Conservation (phyloP, 2,888 invertebrate genomes). For the Adineta ricciae region DNA sequence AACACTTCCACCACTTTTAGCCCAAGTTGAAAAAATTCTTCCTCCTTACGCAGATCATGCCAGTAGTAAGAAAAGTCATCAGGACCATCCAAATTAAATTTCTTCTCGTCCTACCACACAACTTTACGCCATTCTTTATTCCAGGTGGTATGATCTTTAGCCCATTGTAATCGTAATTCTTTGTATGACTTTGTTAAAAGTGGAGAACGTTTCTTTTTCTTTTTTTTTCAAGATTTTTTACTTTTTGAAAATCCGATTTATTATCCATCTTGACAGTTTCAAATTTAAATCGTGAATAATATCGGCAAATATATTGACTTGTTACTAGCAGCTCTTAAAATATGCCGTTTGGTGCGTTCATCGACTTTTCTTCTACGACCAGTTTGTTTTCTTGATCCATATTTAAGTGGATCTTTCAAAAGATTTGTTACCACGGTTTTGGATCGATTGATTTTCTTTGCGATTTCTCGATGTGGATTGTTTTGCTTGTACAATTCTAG, state of each 20-base stretch:
- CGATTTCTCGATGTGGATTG: not conserved
- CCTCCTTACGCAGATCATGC: too few relatives aligned
- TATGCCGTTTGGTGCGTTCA: too few relatives aligned
- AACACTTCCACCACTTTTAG: conserved; percentile 37
- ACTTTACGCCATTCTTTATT: conserved; percentile 33
- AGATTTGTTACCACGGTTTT: not conserved
- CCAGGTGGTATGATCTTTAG: conserved; percentile 18
- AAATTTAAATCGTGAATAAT: not conserved
- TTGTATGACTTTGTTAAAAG: not conserved
- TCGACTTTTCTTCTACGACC: too few relatives aligned
- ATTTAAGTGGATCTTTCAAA: not conserved
- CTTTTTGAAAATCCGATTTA: not conserved
- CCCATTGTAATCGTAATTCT: conserved; percentile 5
- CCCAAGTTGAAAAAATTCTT: conserved; percentile 35
- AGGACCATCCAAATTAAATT: conserved; percentile 38
- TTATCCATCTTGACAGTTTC: not conserved
- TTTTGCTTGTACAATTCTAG: not conserved
- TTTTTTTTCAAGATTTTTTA: conserved; percentile 1
- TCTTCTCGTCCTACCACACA: conserved; percentile 38
- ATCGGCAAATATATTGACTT: not conserved
- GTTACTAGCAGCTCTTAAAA: not conserved
- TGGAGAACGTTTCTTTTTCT: conserved; percentile 4
- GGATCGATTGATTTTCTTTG: not conserved
- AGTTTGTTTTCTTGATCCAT: too few relatives aligned
- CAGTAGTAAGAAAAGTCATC: conserved; percentile 37